phyloP scores from a whole-genome alignment of 1,140 invertebrate species.

The Palaemon carinicauda region DNA sequence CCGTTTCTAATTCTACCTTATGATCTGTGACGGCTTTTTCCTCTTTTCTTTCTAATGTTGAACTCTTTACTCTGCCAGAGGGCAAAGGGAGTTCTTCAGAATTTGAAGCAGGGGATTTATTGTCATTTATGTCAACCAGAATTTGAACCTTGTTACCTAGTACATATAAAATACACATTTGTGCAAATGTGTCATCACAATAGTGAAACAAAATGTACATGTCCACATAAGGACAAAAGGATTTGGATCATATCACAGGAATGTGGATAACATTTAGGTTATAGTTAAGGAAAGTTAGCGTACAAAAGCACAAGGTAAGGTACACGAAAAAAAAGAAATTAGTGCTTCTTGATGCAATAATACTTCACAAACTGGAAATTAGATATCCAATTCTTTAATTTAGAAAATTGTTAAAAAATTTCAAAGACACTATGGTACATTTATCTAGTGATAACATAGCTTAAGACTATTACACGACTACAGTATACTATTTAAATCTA shows the following conservation, averaged over 20 bases:
- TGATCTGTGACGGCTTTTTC: not conserved
- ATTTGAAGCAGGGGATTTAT: not conserved
- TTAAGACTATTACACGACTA: no score
- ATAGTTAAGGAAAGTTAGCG: slow-evolving; percentile 39
- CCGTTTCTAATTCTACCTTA: not conserved
- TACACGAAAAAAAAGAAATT: slow-evolving; percentile 27
- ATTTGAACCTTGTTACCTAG: no score
- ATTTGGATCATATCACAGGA: not conserved
- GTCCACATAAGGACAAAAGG: not conserved
- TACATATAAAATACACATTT: no score
- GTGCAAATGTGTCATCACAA: not conserved
- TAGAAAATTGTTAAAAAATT: no score
- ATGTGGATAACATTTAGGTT: not conserved
- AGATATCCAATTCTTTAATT: no score
- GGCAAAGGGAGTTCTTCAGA: not conserved
- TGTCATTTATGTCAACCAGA: no score
- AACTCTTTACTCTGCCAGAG: slow-evolving; percentile 9
- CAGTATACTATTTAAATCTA: no score
- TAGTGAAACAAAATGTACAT: not conserved
- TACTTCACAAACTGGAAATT: no score
- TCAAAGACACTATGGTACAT: no score
- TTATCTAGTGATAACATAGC: no score
- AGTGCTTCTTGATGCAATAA: slow-evolving; percentile 11
- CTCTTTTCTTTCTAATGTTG: not conserved
- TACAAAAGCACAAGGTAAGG: slow-evolving; percentile 46